Evolutionary conservation across 2,888 invertebrate genomes (phyloP), one percentile per base, ranked within the genome.

Genomic region (Thecocarcelia acutangulata): DNA sequence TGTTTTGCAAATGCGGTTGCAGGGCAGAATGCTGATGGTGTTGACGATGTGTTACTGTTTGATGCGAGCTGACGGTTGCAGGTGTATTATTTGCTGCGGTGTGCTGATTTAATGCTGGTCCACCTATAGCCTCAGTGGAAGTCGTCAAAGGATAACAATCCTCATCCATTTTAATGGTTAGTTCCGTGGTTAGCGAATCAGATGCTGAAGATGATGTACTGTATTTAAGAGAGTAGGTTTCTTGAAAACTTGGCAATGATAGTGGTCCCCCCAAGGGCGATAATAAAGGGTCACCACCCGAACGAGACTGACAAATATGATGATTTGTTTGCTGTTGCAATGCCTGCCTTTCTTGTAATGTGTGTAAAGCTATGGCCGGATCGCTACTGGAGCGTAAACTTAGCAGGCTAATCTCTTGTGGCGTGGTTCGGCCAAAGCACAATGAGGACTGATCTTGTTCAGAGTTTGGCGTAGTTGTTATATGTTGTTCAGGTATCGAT

Each of bases 151-250:
- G 94, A 89, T 94, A 96, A 88, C 95, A 95, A 86, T 96, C 96
- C 87, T 96, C 96, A 89, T 96, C 96, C 96, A 96, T 96, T 91
- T 96, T 96, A 86, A 95, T 93, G 37, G 94, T 94, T 86, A 94
- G 92, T 72, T 88, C 88, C 86, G 93, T 92, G 9, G 76, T 73
- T 13, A 79, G 85, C 84, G 83, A 83, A 83, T 85, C 84, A 83
- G 84, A 78, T 83, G 85, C 73, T 79, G 85, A 44, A 37, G 86
- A 70, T 89, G 94, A 92, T 90, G 93, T 93, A 80, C 93, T 93
- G 88, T 95, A 95, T 83, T 95, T 94, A 61, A 95, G 93, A 77
- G 95, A 95, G 90, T 96, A 96, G 33, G 96, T 97, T 91, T 97
- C 97, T 92, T 97, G 96, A 92, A 96, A 96, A 91, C 96, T 96